Base-by-base conservation (phyloP, 30 jellyfish, hydroid and myxozoan species). In the Turritopsis dohrnii region DNA sequence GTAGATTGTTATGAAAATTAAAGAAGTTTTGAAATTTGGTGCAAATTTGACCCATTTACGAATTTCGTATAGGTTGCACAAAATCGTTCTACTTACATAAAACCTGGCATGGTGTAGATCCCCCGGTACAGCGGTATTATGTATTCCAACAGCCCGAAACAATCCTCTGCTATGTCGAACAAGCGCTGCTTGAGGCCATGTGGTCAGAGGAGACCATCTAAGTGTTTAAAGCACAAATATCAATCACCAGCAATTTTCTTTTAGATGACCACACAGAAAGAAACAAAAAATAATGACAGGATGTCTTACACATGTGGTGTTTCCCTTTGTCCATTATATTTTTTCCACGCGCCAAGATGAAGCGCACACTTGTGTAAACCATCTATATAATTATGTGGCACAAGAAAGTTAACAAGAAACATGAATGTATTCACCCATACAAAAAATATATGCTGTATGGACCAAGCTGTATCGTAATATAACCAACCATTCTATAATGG, bases 261-360 rank as follows among this genome's bases (percentile, higher is more conserved):
- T 69, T 19, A 69, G 8, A 69, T n/a, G 77, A 69, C 23, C 77
- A 19, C 8, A n/a, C 0, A n/a, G 0, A 9, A 1, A 69, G 16
- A 69, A 16, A 17, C 17, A 66, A 69, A 69, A 19, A 69, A 7
- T 69, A 0, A 69, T 21, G 30, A 41, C 60, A 41, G 28, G 18
- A 66, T 7, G 29, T 18, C 81, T 21, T 80, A 80, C 87, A 80
- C 83, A 52, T 80, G 83, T 18, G 81, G 87, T n/a, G 87, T 80
- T 30, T 94, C 96, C 71, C 93, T 84, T 81, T 82, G 92, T 17
- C 99, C 99, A 52, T 84, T 54, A 79, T 94, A 94, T 28, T 86
- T 81, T 79, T 85, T 86, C 99, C 99, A 94, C 21, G 91, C 86
- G 30, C 99, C 99, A 71, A 94, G 99, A 71, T 94, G 99, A 76